Base-by-base conservation (phyloP, 2,888 invertebrate species). In the Hemithea aestivaria region DNA sequence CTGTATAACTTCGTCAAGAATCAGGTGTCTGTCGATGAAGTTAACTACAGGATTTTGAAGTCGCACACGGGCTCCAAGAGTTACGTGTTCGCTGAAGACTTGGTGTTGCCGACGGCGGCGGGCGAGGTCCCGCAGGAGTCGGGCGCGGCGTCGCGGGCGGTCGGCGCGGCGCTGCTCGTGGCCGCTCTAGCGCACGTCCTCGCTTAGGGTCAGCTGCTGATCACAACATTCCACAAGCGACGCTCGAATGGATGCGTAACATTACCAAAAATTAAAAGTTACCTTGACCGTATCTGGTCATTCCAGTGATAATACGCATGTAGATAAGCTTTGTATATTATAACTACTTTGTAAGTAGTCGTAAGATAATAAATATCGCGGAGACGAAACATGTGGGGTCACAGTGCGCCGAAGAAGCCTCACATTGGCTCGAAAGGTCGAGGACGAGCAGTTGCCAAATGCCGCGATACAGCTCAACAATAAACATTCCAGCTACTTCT, bases 1-100 rank as follows among this genome's bases (percentile, higher is more conserved):
- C 69, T 93, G 45, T 91, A 91, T 53, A 91, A 90, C 65, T 92
- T 91, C 59, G 87, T 92, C 22, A 89, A 89, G 49, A 88, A 89
- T 40, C 88, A 88, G 39, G 81, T 93, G 27, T 87, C 91, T 47
- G 53, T 85, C 10, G 83, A 75, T 35, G 88, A 90, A 56, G 84
- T 90, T 8, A 94, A 93, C 71, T 94, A 91, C 67, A 88, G 93
- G 42, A 88, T 94, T 43, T 73, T 92, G 46, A 85, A 89, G 39
- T 89, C 90, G 0, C 83, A 89, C 45, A 88, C 89, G 5, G 90
- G 91, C 0, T 82, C 88, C 11, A 89, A 88, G 65, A 92, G 90
- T 60, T 93, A 94, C 73, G 85, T 92, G 49, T 91, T 89, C 53
- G 84, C 73, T 22, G 84, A 83, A 33, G 81, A 83, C 20, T 28